A percentile compares a stretch with the other conserved stretches of the same genome.
Evolutionary conservation across 64 coral and sea anemone species (phyloP).

Genomic region (Trachythela sp.): DNA sequence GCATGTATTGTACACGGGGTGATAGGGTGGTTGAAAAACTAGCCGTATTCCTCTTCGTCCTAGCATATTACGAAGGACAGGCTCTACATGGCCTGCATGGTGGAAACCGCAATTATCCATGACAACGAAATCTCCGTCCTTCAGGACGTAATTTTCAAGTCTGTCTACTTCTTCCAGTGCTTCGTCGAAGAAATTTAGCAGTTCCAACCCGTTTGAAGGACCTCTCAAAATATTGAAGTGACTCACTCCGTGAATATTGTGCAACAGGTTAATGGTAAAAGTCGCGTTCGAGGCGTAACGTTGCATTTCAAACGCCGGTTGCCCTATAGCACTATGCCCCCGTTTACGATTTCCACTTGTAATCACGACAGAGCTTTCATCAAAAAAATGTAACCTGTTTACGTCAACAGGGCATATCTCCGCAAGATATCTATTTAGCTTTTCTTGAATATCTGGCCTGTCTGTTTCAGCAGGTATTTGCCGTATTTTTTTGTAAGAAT

Average conservation of each 20-base stretch:
- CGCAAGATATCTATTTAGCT: not conserved
- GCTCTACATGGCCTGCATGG: constrained; percentile 41
- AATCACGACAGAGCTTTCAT: not conserved
- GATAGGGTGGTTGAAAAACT: constrained; percentile 61
- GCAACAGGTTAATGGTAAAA: constrained; percentile 22
- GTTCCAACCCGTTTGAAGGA: constrained; percentile 20
- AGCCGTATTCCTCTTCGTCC: not conserved
- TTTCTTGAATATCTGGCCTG: not conserved
- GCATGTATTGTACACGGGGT: constrained; percentile 45
- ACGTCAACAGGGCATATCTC: not conserved
- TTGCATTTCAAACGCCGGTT: constrained; percentile 48
- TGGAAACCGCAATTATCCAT: constrained; percentile 67
- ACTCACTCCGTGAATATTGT: constrained; percentile 24
- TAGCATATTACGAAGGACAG: constrained; percentile 51
- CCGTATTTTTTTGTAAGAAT: not conserved
- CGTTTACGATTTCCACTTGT: constrained; percentile 36
- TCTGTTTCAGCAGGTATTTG: not conserved
- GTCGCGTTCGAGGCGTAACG: constrained; percentile 49
- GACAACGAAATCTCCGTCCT: constrained; percentile 30
- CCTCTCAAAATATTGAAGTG: constrained; percentile 10
- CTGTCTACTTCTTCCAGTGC: constrained; percentile 45
- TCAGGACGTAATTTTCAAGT: constrained; percentile 44
- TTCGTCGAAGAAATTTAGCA: not conserved
- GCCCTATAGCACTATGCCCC: constrained; percentile 26
- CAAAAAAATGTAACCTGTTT: not conserved